phyloP scores from a whole-genome alignment of 2,113 vertebrate species.

The Astatoreochromis straeleni region DNA sequence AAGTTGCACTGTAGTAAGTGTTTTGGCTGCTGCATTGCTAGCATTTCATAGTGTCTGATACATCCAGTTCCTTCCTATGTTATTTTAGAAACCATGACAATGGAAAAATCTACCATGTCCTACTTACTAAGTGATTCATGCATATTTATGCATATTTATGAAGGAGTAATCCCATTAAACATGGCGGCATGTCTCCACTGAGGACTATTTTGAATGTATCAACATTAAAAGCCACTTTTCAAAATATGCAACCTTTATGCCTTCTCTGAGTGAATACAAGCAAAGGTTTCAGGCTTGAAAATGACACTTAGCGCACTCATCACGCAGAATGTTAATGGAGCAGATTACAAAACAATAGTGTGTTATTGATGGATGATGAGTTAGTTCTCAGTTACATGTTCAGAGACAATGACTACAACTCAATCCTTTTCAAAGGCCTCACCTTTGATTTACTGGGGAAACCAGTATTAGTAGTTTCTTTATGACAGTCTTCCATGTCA shows the following conservation, averaged over 20 bases:
- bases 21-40: not conserved
- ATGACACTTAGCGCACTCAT: not conserved
- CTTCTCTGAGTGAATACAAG: not conserved
- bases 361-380: not conserved
- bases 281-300: not conserved
- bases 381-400: not conserved
- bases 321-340: not conserved
- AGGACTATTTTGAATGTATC: not conserved
- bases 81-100: conserved; percentile 3
- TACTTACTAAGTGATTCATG: conserved; percentile 3
- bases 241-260: not conserved
- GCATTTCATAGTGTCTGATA: not conserved
- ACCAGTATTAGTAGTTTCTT: not conserved
- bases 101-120: not conserved
- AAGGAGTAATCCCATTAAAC: conserved; percentile 37
- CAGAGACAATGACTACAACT: not conserved
- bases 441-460: not conserved
- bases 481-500: not conserved
- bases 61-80: not conserved
- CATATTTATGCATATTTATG: conserved; percentile 31
- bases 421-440: not conserved
- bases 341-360: not conserved
- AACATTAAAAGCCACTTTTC: conserved; percentile 15
- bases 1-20: not conserved
- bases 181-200: not conserved